A percentile compares a stretch with the other conserved stretches of the same genome.
Conservation (phyloP, 2,888 invertebrate genomes). For the Ennomos fuscantarius region DNA sequence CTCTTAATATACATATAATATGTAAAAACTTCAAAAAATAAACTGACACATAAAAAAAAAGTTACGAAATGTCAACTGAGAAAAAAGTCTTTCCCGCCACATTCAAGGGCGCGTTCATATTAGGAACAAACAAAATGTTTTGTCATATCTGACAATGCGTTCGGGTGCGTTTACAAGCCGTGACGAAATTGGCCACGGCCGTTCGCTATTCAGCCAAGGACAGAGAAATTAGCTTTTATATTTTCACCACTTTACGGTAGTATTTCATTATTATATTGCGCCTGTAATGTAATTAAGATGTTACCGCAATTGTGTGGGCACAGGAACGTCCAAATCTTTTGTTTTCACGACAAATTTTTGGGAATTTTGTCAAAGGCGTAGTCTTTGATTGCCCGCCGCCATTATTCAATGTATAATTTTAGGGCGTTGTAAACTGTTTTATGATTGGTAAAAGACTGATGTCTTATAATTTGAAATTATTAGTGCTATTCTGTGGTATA, state of each 20-base stretch:
- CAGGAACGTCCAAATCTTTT: constrained; percentile 49
- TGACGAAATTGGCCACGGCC: constrained; percentile 39
- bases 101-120: constrained; percentile 31
- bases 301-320: constrained; percentile 64
- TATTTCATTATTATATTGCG: constrained; percentile 69
- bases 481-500: constrained; percentile 4
- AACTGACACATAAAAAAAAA: constrained; percentile 11
- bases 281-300: constrained; percentile 63
- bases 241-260: constrained; percentile 71
- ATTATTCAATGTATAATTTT: constrained; percentile 33
- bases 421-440: constrained; percentile 28
- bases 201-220: constrained; percentile 45
- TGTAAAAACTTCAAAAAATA: not conserved
- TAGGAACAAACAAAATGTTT: constrained; percentile 49
- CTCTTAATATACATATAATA: too few relatives aligned
- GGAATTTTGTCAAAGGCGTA: constrained; percentile 40
- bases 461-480: constrained; percentile 27
- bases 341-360: constrained; percentile 43
- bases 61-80: constrained; percentile 19
- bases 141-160: constrained; percentile 48
- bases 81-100: constrained; percentile 28
- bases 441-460: constrained; percentile 22
- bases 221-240: constrained; percentile 60
- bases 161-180: constrained; percentile 34
- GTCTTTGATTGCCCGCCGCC: constrained; percentile 36